Percentiles rank a stretch among this genome's conserved stretches.
These are phyloP conservation scores for Tragelaphus eurycerus DNA, from an alignment of 2,797 vertebrate genomes.

Conservation along the genomic window DNA sequence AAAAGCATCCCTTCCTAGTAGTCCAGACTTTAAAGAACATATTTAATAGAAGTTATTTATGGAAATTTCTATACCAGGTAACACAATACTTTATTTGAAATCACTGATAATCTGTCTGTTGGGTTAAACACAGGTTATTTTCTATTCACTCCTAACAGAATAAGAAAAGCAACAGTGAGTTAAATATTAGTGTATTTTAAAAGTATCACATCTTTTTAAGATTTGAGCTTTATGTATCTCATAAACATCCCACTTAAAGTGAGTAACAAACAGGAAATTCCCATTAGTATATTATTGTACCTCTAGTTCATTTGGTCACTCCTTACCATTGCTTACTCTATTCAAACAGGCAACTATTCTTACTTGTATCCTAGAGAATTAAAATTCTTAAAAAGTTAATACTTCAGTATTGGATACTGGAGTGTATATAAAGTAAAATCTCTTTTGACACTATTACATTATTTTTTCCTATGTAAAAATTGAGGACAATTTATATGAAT, in stretches of 20 bases:
- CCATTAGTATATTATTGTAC: constrained; percentile 1
- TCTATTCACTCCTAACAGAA: constrained; percentile 43
- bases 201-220: constrained; percentile 59
- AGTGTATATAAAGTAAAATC: constrained; percentile 47
- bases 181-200: constrained; percentile 49
- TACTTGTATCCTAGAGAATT: constrained; percentile 40
- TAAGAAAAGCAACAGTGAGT: constrained; percentile 37
- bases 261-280: background rate
- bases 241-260: constrained; percentile 49
- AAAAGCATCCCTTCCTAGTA: background rate
- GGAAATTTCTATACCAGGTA: constrained; percentile 65
- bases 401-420: constrained; percentile 42
- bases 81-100: constrained; percentile 66
- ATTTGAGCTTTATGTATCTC: constrained; percentile 42
- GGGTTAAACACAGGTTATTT: constrained; percentile 37
- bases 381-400: constrained; percentile 37
- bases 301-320: constrained; percentile 45
- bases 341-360: constrained; percentile 42
- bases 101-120: constrained; percentile 57
- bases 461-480: constrained; percentile 77
- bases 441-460: constrained; percentile 26
- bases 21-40: background rate
- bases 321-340: constrained; percentile 15
- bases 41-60: constrained; percentile 48
- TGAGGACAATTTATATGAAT: constrained; percentile 76